phyloP scores from a whole-genome alignment of 2,113 vertebrate species.

The Callopanchax toddi region DNA sequence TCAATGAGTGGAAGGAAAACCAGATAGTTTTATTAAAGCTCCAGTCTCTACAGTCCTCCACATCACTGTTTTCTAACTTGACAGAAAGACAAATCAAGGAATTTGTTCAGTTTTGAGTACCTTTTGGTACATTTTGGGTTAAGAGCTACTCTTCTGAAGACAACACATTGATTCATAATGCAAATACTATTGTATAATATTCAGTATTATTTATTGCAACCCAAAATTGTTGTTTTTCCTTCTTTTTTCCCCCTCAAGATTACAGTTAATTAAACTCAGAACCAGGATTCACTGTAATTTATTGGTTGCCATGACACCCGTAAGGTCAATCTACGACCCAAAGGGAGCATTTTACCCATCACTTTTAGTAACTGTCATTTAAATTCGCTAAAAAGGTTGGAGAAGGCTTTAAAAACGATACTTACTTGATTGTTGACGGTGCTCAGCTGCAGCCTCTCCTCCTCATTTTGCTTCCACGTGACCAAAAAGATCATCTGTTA shows the following conservation, averaged over 20 bases:
- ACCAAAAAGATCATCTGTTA: constrained; percentile 35
- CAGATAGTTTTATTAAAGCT: constrained; percentile 20
- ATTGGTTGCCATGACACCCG: constrained; percentile 40
- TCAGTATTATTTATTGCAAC: too few relatives aligned
- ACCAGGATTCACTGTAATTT: neutral
- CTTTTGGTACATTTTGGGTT: too few relatives aligned
- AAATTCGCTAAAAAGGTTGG: constrained; percentile 39
- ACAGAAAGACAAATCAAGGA: constrained; percentile 16
- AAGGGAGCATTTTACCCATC: constrained; percentile 23
- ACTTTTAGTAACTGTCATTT: constrained; percentile 32
- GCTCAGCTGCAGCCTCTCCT: constrained; percentile 42
- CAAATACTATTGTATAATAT: too few relatives aligned
- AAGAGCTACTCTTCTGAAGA: too few relatives aligned
- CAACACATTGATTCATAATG: too few relatives aligned
- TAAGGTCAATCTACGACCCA: neutral
- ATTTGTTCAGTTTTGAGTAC: neutral
- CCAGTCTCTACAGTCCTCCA: constrained; percentile 25
- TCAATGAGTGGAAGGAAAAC: constrained; percentile 37
- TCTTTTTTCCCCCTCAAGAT: too few relatives aligned
- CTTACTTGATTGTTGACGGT: constrained; percentile 47
- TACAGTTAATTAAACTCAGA: neutral
- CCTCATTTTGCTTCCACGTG: constrained; percentile 39
- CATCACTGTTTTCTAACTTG: constrained; percentile 24
- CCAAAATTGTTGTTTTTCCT: too few relatives aligned
- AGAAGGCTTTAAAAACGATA: constrained; percentile 50